Percentiles rank a stretch among this genome's conserved stretches.
Conservation (phyloP, 2,797 vertebrate genomes). For the Zenarchopterus dispar region DNA sequence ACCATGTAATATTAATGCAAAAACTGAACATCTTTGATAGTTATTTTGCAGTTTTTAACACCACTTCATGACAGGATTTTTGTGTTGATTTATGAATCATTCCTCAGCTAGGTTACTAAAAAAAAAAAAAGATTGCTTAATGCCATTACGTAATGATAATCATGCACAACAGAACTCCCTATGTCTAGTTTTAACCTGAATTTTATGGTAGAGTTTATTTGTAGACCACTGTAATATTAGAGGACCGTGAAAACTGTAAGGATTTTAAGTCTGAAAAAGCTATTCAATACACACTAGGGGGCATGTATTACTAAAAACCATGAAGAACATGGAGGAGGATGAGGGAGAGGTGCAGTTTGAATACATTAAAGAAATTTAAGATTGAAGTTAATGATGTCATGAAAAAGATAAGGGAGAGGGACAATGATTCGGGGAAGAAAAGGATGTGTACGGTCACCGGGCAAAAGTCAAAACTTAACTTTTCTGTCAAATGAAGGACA, state of each 20-base stretch:
- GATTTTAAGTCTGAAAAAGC: conserved; percentile 25
- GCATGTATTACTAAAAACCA: conserved; percentile 46
- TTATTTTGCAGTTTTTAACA: conserved; percentile 10
- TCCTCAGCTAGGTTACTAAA: conserved; percentile 2
- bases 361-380: background rate
- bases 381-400: background rate
- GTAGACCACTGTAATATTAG: background rate
- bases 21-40: conserved; percentile 11
- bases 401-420: background rate
- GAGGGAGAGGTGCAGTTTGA: background rate
- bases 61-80: background rate
- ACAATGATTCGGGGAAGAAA: background rate
- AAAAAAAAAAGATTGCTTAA: conserved; percentile 15
- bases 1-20: conserved; percentile 7
- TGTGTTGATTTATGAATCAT: conserved; percentile 24
- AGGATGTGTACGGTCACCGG: conserved; percentile 21
- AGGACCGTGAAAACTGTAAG: conserved; percentile 24
- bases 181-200: background rate
- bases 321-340: background rate
- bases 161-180: background rate
- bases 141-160: conserved; percentile 2
- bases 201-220: conserved; percentile 1
- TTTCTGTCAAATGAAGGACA: background rate
- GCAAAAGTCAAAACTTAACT: conserved; percentile 27
- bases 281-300: conserved; percentile 55